Percentiles rank a stretch among this genome's conserved stretches.
Evolutionary conservation across 2,888 invertebrate genomes (phyloP).

Genomic region (Torymus texanus): DNA sequence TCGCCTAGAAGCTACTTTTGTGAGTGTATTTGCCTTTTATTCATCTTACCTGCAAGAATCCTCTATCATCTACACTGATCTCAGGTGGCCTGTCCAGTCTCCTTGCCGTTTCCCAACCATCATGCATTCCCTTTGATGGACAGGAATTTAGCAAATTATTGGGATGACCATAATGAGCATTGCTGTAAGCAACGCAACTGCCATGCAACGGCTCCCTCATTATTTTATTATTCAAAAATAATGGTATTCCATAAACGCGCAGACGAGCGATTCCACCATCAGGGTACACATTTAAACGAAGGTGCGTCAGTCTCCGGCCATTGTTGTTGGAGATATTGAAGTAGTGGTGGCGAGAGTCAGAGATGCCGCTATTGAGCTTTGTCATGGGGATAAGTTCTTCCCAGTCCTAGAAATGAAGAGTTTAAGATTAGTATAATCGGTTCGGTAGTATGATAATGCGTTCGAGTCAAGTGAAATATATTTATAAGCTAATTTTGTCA

Average conservation of each 20-base stretch:
- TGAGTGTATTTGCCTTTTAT: too few species aligned
- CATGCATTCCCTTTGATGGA: slow-evolving; percentile 78
- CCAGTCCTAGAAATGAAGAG: slow-evolving; percentile 76
- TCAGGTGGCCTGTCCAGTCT: slow-evolving; percentile 79
- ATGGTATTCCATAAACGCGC: slow-evolving; percentile 78
- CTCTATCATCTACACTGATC: slow-evolving; percentile 77
- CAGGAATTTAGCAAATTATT: slow-evolving; percentile 78
- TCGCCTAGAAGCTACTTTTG: too few species aligned
- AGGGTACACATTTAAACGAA: slow-evolving; percentile 80
- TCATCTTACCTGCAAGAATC: slow-evolving; percentile 77
- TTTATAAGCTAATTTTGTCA: too few species aligned
- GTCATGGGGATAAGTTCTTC: slow-evolving; percentile 78
- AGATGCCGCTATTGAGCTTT: slow-evolving; percentile 77
- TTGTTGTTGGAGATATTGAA: slow-evolving; percentile 75
- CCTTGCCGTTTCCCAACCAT: slow-evolving; percentile 83
- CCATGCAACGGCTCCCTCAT: slow-evolving; percentile 74
- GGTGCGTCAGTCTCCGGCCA: slow-evolving; percentile 78
- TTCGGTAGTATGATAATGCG: too few species aligned
- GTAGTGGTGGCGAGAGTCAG: slow-evolving; percentile 79
- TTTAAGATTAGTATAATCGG: too few species aligned
- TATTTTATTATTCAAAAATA: slow-evolving; percentile 74
- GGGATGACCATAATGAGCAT: slow-evolving; percentile 82
- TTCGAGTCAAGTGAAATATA: too few species aligned
- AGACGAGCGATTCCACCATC: slow-evolving; percentile 81
- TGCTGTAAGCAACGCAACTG: slow-evolving; percentile 78